Evolutionary conservation across 2,888 invertebrate species (phyloP).

Genomic region (Ferdinandea cuprea): DNA sequence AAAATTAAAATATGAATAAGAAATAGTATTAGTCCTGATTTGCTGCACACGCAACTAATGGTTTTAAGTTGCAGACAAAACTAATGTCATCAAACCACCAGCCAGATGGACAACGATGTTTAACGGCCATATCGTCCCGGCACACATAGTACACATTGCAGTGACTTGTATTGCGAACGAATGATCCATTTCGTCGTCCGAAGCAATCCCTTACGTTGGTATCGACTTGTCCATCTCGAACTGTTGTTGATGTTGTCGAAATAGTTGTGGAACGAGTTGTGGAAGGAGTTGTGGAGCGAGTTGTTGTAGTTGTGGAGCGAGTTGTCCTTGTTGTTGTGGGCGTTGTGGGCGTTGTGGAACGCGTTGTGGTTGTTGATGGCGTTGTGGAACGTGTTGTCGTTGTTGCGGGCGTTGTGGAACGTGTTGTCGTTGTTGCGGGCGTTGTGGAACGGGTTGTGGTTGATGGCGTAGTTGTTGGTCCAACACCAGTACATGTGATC

Average conservation of each 20-base stretch:
- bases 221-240: constrained; percentile 40
- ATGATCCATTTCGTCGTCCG: constrained; percentile 25
- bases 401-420: not conserved
- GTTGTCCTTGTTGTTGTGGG: not conserved
- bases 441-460: not conserved
- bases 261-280: not conserved
- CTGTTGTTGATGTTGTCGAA: not conserved
- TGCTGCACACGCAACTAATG: constrained; percentile 37
- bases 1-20: not conserved
- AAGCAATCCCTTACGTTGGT: constrained; percentile 18
- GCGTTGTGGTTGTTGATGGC: not conserved
- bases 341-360: not conserved
- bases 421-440: not conserved
- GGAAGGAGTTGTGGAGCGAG: not conserved
- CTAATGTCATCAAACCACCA: constrained; percentile 71
- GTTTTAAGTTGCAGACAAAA: constrained; percentile 63
- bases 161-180: constrained; percentile 38
- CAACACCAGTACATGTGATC: no score
- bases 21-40: constrained; percentile 21
- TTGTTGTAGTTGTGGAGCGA: not conserved
- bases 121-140: constrained; percentile 41
- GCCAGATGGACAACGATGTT: constrained; percentile 46
- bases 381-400: not conserved
- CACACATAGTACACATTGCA: constrained; percentile 69
- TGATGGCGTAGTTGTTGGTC: not conserved